These are phyloP conservation scores for Dryobotodes eremita DNA, from an alignment of 2,888 invertebrate genomes.

Conservation along the genomic window DNA sequence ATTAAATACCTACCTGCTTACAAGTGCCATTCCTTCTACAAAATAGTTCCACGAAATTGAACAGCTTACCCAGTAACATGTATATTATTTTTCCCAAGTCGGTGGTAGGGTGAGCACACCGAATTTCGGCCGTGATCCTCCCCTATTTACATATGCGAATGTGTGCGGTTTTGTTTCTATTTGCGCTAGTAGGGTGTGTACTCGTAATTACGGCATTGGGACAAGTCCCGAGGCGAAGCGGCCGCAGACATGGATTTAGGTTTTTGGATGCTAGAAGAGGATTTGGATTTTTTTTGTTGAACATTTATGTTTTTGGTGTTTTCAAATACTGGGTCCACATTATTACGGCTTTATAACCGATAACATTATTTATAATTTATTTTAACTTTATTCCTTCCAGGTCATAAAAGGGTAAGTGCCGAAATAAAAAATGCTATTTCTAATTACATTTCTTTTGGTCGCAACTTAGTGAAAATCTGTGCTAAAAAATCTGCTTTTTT, in stretches of 20 bases:
- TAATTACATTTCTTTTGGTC: too few relatives aligned
- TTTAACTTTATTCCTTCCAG: not conserved
- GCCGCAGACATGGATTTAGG: conserved; percentile 78
- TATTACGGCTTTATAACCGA: not conserved
- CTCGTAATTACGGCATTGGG: conserved; percentile 88
- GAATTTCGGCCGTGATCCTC: conserved; percentile 76
- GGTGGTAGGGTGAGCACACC: conserved; percentile 66
- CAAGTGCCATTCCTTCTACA: not conserved
- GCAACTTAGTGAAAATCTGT: too few relatives aligned
- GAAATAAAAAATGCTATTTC: too few relatives aligned
- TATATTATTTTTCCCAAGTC: conserved; percentile 65
- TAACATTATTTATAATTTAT: too few relatives aligned
- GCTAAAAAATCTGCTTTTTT: too few relatives aligned
- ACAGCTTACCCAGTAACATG: conserved; percentile 32
- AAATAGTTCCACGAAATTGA: conserved; percentile 48
- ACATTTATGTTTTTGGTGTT: not conserved
- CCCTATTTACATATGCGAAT: conserved; percentile 88
- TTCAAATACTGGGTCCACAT: not conserved
- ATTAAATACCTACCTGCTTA: conserved; percentile 15
- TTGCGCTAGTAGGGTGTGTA: conserved; percentile 86
- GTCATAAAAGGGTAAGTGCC: too few relatives aligned
- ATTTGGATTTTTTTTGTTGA: not conserved
- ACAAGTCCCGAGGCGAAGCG: conserved; percentile 83
- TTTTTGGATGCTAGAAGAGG: conserved; percentile 61
- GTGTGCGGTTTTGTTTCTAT: conserved; percentile 89